A percentile compares a stretch with the other conserved stretches of the same genome.
Evolutionary conservation across 2,113 vertebrate genomes (phyloP).

Genomic region (Typhlomys cinereus): DNA sequence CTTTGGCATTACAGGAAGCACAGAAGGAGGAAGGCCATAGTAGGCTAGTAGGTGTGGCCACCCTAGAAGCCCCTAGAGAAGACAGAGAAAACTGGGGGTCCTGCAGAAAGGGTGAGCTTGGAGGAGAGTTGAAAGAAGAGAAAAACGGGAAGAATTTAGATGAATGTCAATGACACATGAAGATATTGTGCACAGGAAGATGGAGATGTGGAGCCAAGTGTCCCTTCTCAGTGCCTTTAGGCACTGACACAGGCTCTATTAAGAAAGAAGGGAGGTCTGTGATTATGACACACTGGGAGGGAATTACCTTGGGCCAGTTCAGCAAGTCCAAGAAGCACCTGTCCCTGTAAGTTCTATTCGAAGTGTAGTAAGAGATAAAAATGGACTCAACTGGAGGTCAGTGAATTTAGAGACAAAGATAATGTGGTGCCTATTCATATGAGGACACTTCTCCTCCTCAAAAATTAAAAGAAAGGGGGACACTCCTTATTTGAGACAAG

Average conservation of each 20-base stretch:
- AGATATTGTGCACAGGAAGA: no score
- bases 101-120: not conserved
- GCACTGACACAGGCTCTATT: not conserved
- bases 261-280: not conserved
- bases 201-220: not conserved
- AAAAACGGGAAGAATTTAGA: not conserved
- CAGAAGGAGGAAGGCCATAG: not conserved
- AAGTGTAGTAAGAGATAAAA: not conserved
- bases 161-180: no score
- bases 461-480: no score
- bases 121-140: not conserved
- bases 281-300: rapidly evolving
- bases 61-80: no score
- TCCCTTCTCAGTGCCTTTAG: not conserved
- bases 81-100: no score
- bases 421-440: not conserved
- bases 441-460: no score
- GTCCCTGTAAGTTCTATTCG: no score
- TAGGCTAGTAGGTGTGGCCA: rapidly evolving
- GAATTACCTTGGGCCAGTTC: not conserved
- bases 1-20: not conserved
- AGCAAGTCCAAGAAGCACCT: not conserved
- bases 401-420: not conserved
- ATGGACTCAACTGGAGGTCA: no score
- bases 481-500: no score